Percentiles rank a stretch among this genome's conserved stretches.
Evolutionary conservation across 2,888 invertebrate species (phyloP).

Genomic region (Netelia fuscicornis): DNA sequence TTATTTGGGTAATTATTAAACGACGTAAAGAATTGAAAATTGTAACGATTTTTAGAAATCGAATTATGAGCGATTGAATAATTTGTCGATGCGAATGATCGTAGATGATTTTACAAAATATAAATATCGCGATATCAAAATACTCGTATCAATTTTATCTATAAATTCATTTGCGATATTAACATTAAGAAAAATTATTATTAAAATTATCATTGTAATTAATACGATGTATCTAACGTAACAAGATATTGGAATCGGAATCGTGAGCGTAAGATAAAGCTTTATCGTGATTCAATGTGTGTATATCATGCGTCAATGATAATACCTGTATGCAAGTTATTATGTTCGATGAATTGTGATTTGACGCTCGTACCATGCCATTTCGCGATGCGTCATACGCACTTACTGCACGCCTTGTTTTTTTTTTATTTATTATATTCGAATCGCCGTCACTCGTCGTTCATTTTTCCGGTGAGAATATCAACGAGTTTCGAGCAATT

Average conservation of each 20-base stretch:
- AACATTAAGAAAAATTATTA: no score
- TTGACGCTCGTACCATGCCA: neutral
- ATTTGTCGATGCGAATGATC: no score
- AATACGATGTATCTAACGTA: neutral
- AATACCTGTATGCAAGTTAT: neutral
- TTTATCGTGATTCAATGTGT: neutral
- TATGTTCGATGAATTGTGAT: neutral
- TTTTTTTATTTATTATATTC: no score
- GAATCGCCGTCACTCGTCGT: neutral
- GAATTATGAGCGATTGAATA: no score
- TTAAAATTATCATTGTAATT: neutral
- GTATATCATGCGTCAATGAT: neutral
- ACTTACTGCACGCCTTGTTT: neutral
- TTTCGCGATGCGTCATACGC: constrained; percentile 7
- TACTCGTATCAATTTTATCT: neutral
- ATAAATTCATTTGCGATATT: no score
- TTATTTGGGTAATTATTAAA: no score
- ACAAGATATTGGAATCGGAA: neutral
- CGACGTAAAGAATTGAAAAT: no score
- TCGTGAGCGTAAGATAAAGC: neutral
- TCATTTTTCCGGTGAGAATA: neutral
- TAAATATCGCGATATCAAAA: neutral
- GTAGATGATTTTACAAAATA: neutral
- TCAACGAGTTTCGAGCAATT: neutral
- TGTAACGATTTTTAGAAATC: no score